These are phyloP conservation scores for Drosophila picticornis DNA, from an alignment of 2,888 invertebrate species.

Conservation along the genomic window DNA sequence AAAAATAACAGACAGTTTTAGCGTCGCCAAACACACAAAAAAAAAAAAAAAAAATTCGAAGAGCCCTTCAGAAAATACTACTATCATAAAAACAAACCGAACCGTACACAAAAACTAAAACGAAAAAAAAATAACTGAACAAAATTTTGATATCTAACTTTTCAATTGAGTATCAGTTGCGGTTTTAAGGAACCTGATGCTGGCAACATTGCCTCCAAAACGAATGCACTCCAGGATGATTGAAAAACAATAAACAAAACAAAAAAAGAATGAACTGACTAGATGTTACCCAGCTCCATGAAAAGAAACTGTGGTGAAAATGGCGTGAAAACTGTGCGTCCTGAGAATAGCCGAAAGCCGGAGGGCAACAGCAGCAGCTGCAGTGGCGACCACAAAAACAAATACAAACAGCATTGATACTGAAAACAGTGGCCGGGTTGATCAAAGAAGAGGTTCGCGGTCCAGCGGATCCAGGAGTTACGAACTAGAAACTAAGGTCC, in stretches of 20 bases:
- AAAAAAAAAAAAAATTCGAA: conserved; percentile 14
- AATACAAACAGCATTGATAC: conserved; percentile 52
- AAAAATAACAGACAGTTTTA: conserved; percentile 9
- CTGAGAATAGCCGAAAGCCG: conserved; percentile 27
- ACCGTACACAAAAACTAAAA: background rate
- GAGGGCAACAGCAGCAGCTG: conserved; percentile 24
- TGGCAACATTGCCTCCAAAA: conserved; percentile 26
- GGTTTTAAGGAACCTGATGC: conserved; percentile 55
- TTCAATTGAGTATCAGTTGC: conserved; percentile 67
- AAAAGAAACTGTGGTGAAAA: conserved; percentile 56
- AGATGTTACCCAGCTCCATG: conserved; percentile 11
- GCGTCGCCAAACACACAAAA: conserved; percentile 8
- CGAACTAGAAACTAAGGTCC: background rate
- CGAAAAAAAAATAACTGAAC: conserved; percentile 2
- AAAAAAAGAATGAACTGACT: conserved; percentile 18
- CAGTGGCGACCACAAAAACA: conserved; percentile 10
- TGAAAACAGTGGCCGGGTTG: conserved; percentile 18
- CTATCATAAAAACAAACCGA: conserved; percentile 2
- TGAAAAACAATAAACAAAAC: conserved; percentile 69
- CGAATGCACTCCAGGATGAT: conserved; percentile 61
- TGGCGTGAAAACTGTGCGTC: conserved; percentile 62
- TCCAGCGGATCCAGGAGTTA: background rate
- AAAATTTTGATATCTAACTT: conserved; percentile 54
- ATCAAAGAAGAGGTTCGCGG: background rate
- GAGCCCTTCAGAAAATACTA: conserved; percentile 24